Evolutionary conservation across 2,113 vertebrate species (phyloP), one percentile per base, ranked within the genome.

Genomic region (Tretioscincus oriximinensis): DNA sequence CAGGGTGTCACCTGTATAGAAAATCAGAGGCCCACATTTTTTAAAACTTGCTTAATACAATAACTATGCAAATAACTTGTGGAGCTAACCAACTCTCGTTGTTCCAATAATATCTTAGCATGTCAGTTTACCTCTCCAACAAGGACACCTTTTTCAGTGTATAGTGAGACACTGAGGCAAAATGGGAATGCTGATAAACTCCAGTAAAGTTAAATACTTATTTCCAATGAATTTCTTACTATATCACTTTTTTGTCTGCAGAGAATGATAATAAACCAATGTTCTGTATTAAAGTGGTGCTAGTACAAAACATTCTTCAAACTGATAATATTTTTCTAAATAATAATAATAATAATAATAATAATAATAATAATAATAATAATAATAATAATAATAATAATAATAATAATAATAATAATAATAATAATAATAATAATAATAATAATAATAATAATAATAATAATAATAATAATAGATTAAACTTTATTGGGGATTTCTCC

Each of bases 41-140:
- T 41, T 41, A 41, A 41, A 41, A 84, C 35, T 85, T 90, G 66
- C 74, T 84, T 71, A 68, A 0, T 87, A 81, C 84, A 51, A 87
- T 58, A 89, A 68, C 81, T 51, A 87, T 85, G 76, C 67, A 80
- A 81, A 85, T 82, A 86, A 89, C 80, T 65, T 20, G 85, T 83
- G 84, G 54, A 76, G 77, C 68, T 89, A 6, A 81, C 63, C 68
- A 83, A 66, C 66, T 41, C 85, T 26, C 81, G 82, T 80, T 14
- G 47, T 70, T 65, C 35, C 0, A 78, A 68, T 84, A 71, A 61
- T 45, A 73, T 90, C 68, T 22, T 35, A 77, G 51, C 18, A 28
- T 76, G 0, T 29, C 28, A 73, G 9, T 78, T 83, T 84, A 80
- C 77, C 74, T 18, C 65, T 89, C 58, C 24, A 69, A 47, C 7